phyloP scores from a whole-genome alignment of 2,888 invertebrate species.

The Lasioglossum morio region DNA sequence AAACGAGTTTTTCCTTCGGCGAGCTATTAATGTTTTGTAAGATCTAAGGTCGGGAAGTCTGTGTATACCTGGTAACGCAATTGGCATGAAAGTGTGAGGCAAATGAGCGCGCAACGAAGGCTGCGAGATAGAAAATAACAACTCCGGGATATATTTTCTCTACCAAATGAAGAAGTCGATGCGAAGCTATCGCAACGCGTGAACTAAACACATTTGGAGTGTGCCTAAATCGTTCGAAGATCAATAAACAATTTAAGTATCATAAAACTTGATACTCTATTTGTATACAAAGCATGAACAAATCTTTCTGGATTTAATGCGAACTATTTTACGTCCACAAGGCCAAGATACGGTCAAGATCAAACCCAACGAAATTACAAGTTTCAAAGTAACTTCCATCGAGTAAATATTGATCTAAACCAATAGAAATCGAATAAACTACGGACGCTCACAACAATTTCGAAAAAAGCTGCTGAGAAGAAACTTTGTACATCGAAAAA shows the following conservation, averaged over 20 bases:
- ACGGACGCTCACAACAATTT: no score
- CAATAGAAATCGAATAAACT: no score
- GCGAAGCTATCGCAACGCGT: no score
- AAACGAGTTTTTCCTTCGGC: slow-evolving; percentile 35
- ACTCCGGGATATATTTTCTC: slow-evolving; percentile 2
- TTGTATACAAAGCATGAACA: background rate
- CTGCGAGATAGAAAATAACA: slow-evolving; percentile 15
- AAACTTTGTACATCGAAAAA: background rate
- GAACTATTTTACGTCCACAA: no score
- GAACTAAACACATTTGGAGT: background rate
- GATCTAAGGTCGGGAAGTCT: slow-evolving; percentile 34
- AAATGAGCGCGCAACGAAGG: slow-evolving; percentile 37
- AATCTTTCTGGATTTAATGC: no score
- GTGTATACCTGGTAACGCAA: slow-evolving; percentile 26
- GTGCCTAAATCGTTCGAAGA: no score
- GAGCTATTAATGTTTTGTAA: slow-evolving; percentile 28
- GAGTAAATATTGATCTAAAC: no score
- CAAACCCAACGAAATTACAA: no score
- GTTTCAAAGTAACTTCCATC: no score
- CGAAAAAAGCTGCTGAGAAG: background rate
- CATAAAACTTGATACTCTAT: no score
- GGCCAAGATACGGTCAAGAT: no score
- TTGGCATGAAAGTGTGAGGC: slow-evolving; percentile 34
- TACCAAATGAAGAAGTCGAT: background rate
- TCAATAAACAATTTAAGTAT: no score